A percentile compares a stretch with the other conserved stretches of the same genome.
phyloP scores from a whole-genome alignment of 2,888 invertebrate species.

The Athalia rosae region DNA sequence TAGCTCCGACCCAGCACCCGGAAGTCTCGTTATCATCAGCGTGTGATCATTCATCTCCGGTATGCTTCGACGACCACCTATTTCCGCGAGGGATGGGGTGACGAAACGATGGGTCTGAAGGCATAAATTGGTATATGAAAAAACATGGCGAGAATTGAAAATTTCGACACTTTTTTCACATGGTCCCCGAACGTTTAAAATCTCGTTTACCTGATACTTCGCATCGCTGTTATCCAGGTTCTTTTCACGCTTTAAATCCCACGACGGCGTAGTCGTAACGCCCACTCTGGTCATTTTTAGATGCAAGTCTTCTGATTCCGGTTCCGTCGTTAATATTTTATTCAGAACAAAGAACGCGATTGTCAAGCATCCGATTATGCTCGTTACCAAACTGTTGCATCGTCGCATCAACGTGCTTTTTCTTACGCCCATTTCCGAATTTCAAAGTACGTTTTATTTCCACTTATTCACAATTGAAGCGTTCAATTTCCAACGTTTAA shows the following conservation, averaged over 20 bases:
- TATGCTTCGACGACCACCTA: conserved; percentile 70
- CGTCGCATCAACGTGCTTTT: conserved; percentile 59
- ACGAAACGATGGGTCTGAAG: conserved; percentile 66
- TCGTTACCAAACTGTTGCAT: conserved; percentile 57
- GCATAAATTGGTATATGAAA: not conserved
- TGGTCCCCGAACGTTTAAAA: not conserved
- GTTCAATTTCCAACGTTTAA: conserved; percentile 58
- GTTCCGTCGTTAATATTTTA: conserved; percentile 48
- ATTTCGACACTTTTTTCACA: not conserved
- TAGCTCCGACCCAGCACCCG: conserved; percentile 78
- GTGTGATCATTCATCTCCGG: conserved; percentile 75
- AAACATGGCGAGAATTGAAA: not conserved
- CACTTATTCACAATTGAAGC: not conserved
- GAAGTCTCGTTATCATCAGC: conserved; percentile 78
- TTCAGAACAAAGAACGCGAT: conserved; percentile 57
- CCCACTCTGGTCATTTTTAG: not conserved
- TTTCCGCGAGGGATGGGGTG: conserved; percentile 75
- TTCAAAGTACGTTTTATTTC: not conserved
- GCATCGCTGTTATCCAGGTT: not conserved
- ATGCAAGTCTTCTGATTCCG: conserved; percentile 48
- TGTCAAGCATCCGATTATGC: conserved; percentile 56
- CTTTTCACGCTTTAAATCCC: too few relatives aligned
- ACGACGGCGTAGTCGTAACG: not conserved
- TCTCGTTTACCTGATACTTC: conserved; percentile 2
- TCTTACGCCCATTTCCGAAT: conserved; percentile 32